Evolutionary conservation across 2,113 vertebrate genomes (phyloP).

Genomic region (Crotophaga sulcirostris): DNA sequence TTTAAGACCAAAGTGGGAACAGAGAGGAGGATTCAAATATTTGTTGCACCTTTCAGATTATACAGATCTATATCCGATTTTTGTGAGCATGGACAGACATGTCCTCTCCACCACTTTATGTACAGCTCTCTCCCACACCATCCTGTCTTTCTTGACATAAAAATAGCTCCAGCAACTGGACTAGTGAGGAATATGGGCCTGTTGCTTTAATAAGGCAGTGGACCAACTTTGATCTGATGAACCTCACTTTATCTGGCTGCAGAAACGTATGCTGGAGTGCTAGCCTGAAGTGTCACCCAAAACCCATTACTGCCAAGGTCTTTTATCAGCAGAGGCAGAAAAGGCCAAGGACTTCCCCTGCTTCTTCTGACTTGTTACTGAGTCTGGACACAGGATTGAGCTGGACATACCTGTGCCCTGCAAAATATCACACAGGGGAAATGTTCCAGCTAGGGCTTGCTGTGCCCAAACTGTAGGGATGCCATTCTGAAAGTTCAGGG

Average conservation of each 20-base stretch:
- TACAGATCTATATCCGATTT: neutral
- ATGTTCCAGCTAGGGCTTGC: neutral
- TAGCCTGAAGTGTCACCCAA: neutral
- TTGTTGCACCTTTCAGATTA: neutral
- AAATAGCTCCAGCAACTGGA: neutral
- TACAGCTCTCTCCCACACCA: neutral
- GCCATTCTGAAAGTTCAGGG: neutral
- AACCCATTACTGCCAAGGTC: neutral
- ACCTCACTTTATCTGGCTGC: neutral
- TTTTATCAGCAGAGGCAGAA: neutral
- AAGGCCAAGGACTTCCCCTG: rapidly evolving
- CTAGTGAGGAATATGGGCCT: neutral
- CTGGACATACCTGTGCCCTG: neutral
- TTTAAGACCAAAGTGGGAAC: neutral
- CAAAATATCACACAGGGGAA: neutral
- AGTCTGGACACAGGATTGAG: neutral
- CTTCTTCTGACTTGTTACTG: neutral
- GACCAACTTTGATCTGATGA: neutral
- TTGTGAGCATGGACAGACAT: neutral
- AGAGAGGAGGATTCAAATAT: neutral
- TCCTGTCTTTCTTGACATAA: neutral
- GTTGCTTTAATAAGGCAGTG: neutral
- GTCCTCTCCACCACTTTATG: neutral
- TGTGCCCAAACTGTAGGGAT: neutral
- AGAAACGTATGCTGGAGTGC: neutral